Conservation (phyloP, 64 coral and sea anemone genomes). For the Montipora cactus region DNA sequence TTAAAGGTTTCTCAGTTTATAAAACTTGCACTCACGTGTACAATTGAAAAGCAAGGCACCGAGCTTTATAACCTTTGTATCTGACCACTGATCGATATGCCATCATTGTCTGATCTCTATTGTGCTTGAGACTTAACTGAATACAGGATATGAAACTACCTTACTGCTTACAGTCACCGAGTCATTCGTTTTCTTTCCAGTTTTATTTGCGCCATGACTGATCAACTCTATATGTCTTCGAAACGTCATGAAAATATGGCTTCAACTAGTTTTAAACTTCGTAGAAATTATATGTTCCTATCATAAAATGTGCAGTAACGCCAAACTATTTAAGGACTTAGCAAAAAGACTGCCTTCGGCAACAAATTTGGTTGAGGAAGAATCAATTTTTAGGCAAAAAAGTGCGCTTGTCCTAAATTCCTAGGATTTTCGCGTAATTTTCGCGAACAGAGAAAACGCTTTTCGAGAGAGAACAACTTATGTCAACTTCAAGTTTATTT, state of each 20-base stretch:
- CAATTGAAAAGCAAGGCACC: background rate
- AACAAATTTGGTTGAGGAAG: background rate
- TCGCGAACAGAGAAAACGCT: background rate
- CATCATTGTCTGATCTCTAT: background rate
- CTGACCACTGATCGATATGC: background rate
- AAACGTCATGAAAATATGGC: background rate
- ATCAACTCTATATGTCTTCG: background rate
- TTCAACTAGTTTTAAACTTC: no score
- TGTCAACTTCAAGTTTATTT: background rate
- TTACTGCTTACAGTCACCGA: background rate
- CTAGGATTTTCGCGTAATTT: background rate
- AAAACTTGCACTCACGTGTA: background rate
- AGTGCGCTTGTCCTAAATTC: background rate
- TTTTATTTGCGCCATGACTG: no score
- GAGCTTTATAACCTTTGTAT: background rate
- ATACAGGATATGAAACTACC: background rate
- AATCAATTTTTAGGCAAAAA: background rate
- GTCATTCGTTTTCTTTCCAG: no score
- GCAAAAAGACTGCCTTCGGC: background rate
- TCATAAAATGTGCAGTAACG: no score
- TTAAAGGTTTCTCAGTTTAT: background rate
- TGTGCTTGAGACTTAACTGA: background rate
- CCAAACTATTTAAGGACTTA: no score
- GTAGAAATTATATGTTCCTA: no score
- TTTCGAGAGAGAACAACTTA: background rate